A percentile compares a stretch with the other conserved stretches of the same genome.
Conservation (phyloP, 2,113 vertebrate genomes). For the Sinocyclocheilus anophthalmus region DNA sequence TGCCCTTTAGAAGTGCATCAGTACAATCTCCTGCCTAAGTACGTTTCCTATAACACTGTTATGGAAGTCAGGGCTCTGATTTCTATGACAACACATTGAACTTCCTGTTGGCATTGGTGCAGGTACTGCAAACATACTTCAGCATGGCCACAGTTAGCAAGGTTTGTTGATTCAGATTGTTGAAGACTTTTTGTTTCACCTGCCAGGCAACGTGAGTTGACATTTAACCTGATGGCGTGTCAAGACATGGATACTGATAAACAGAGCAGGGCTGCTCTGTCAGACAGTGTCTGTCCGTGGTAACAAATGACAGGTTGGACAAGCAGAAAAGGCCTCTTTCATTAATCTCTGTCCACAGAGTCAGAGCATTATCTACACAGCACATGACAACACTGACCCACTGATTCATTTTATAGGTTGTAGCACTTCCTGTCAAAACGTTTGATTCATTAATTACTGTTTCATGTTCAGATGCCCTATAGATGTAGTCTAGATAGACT, state of each 20-base stretch:
- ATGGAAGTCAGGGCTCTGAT: slow-evolving; percentile 57
- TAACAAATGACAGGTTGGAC: slow-evolving; percentile 33
- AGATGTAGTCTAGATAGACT: too few species aligned
- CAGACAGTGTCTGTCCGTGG: slow-evolving; percentile 46
- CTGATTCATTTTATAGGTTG: neutral
- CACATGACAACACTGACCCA: neutral
- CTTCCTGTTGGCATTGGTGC: slow-evolving; percentile 56
- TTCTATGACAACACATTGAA: slow-evolving; percentile 66
- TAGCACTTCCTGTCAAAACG: neutral
- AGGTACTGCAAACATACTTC: slow-evolving; percentile 36
- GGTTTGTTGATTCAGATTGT: slow-evolving; percentile 58
- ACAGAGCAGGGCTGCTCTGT: slow-evolving; percentile 55
- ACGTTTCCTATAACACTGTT: slow-evolving; percentile 52
- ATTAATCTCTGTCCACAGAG: neutral
- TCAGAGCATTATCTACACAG: neutral
- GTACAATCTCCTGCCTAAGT: slow-evolving; percentile 52
- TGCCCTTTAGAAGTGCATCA: slow-evolving; percentile 21
- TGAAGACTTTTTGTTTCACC: slow-evolving; percentile 51
- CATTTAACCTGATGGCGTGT: too few species aligned
- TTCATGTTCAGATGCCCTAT: neutral
- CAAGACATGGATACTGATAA: slow-evolving; percentile 66
- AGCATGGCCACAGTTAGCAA: slow-evolving; percentile 60
- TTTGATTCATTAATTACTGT: neutral
- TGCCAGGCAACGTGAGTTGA: slow-evolving; percentile 65
- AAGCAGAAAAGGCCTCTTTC: neutral